A percentile compares a stretch with the other conserved stretches of the same genome.
These are phyloP conservation scores for Onychostoma macrolepis DNA, from an alignment of 2,113 vertebrate species.

Conservation along the genomic window DNA sequence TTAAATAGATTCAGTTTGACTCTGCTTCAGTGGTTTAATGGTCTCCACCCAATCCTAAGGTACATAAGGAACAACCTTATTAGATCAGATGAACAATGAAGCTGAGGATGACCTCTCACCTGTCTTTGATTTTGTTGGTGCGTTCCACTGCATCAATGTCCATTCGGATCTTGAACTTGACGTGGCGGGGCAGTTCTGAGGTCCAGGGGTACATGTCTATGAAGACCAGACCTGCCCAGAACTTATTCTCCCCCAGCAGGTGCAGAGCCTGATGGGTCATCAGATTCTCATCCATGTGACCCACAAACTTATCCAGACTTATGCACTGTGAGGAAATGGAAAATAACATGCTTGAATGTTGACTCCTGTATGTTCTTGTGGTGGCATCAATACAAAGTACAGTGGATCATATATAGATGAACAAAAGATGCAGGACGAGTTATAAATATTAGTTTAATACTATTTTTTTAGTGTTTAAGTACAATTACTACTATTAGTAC, in stretches of 20 bases:
- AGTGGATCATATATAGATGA: neutral
- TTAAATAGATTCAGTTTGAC: neutral
- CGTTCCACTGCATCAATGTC: constrained; percentile 95
- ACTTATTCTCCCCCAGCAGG: constrained; percentile 91
- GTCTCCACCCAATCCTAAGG: neutral
- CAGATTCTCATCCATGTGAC: constrained; percentile 83
- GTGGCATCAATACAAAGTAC: neutral
- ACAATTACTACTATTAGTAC: neutral
- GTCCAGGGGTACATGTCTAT: constrained; percentile 82
- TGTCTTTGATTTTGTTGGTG: constrained; percentile 97
- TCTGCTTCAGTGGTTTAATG: neutral
- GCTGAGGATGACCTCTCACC: constrained; percentile 67
- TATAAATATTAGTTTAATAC: too few relatives aligned
- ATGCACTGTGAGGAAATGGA: constrained; percentile 79
- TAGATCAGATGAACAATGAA: neutral
- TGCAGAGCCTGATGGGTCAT: constrained; percentile 84
- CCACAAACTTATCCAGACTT: constrained; percentile 92
- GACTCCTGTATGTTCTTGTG: neutral
- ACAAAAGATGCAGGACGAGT: neutral
- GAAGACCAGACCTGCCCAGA: constrained; percentile 94
- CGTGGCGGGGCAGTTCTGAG: constrained; percentile 77
- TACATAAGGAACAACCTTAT: neutral
- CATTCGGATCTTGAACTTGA: constrained; percentile 97
- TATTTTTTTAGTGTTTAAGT: too few relatives aligned
- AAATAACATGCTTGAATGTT: neutral